These are phyloP conservation scores for Chelonoidis abingdonii DNA, from an alignment of 2,113 vertebrate species.

Conservation along the genomic window DNA sequence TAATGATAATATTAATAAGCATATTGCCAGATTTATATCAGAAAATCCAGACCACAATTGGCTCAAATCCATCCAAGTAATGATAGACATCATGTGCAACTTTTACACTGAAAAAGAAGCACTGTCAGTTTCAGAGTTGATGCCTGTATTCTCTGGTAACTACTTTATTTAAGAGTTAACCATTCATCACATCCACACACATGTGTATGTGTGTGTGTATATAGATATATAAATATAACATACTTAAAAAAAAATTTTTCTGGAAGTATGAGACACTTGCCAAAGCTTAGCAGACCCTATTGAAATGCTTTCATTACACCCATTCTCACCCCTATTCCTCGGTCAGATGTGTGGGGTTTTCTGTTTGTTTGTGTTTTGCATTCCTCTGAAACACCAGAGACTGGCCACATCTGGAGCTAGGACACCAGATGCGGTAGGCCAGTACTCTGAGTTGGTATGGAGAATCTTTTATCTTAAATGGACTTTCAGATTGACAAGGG, in stretches of 20 bases:
- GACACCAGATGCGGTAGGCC: no score
- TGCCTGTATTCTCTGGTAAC: not conserved
- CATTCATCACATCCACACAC: not conserved
- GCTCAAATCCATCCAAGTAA: not conserved
- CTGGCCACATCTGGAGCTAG: no score
- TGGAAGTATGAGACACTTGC: fast-evolving
- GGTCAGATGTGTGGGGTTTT: not conserved
- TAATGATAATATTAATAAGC: not conserved
- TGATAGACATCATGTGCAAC: not conserved
- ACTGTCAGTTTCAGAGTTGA: not conserved
- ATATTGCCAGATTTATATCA: not conserved
- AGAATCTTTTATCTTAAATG: no score
- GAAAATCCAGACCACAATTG: not conserved
- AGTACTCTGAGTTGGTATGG: no score
- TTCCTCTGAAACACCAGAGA: not conserved
- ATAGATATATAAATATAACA: not conserved
- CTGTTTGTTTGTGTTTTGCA: not conserved
- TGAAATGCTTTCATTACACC: not conserved
- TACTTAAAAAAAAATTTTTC: not conserved
- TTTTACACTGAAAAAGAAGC: not conserved
- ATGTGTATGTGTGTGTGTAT: not conserved
- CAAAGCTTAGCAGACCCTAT: not conserved
- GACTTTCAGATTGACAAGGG: no score
- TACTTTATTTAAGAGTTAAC: not conserved
- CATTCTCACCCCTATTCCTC: not conserved